These are phyloP conservation scores for Marronus borbonicus DNA, from an alignment of 2,888 invertebrate genomes.

Conservation along the genomic window DNA sequence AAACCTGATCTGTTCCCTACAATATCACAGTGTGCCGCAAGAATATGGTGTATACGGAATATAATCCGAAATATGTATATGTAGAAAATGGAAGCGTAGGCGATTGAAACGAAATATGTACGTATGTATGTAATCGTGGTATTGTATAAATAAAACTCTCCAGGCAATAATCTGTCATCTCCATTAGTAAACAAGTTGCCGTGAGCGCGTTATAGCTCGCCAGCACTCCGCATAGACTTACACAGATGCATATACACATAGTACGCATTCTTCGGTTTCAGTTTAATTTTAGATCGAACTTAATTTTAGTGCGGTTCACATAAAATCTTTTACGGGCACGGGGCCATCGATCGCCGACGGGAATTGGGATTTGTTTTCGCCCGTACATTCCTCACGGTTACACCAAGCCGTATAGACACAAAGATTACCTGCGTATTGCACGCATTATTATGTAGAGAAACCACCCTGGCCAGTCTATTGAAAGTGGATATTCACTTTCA, in stretches of 20 bases:
- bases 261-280: conserved; percentile 14
- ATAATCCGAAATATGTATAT: too few relatives aligned
- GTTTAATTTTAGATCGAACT: conserved; percentile 23
- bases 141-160: too few relatives aligned
- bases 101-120: too few relatives aligned
- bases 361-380: conserved; percentile 15
- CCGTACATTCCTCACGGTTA: not conserved
- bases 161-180: not conserved
- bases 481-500: conserved; percentile 24
- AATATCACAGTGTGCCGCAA: too few relatives aligned
- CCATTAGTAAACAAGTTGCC: conserved; percentile 8
- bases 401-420: not conserved
- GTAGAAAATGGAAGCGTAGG: too few relatives aligned
- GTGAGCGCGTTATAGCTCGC: not conserved
- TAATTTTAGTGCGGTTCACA: conserved; percentile 18
- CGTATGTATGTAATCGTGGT: too few relatives aligned
- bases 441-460: not conserved
- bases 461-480: conserved; percentile 11
- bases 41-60: too few relatives aligned
- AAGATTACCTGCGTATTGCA: not conserved
- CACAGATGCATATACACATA: not conserved
- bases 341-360: conserved; percentile 23
- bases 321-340: conserved; percentile 7
- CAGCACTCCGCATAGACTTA: not conserved
- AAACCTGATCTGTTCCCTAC: too few relatives aligned